A percentile compares a stretch with the other conserved stretches of the same genome.
Evolutionary conservation across 92 coral and sea anemone species (phyloP).

Genomic region (Zoanthus sansibaricus): DNA sequence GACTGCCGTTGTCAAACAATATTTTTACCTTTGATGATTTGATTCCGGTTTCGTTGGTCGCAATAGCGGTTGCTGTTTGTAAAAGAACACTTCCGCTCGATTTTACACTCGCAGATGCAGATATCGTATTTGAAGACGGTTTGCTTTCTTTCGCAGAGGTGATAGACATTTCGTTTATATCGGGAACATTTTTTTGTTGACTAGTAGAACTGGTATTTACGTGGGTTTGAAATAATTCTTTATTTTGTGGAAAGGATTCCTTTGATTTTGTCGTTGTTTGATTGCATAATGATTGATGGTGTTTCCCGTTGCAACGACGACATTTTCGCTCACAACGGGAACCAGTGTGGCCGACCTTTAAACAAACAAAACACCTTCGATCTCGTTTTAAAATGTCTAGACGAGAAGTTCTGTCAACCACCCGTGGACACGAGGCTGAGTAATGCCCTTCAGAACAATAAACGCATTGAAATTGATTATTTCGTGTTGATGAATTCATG

Average conservation of each 20-base stretch:
- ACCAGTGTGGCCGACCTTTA: conserved; percentile 60
- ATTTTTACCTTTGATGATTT: conserved; percentile 59
- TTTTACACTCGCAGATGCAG: conserved; percentile 44
- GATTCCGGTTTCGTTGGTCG: conserved; percentile 59
- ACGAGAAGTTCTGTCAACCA: conserved; percentile 55
- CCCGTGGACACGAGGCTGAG: conserved; percentile 62
- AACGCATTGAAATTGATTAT: conserved; percentile 41
- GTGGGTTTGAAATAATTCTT: conserved; percentile 4
- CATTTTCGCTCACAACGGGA: conserved; percentile 54
- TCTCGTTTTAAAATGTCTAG: conserved; percentile 55
- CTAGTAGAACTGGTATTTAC: neutral
- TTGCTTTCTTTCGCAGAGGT: conserved; percentile 21
- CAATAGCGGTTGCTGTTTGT: conserved; percentile 75
- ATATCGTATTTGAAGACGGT: conserved; percentile 2
- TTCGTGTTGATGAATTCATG: conserved; percentile 14
- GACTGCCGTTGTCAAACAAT: conserved; percentile 71
- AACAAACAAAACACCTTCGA: conserved; percentile 67
- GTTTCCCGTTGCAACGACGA: conserved; percentile 63
- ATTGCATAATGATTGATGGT: conserved; percentile 71
- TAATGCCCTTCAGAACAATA: too few relatives aligned
- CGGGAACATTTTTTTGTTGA: neutral
- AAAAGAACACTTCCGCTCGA: conserved; percentile 59
- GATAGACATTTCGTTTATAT: neutral
- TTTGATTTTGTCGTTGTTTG: conserved; percentile 23
- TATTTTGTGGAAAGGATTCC: conserved; percentile 17